Percentiles rank a stretch among this genome's conserved stretches.
Conservation (phyloP, 2,797 vertebrate genomes). For the Thalassophryne amazonica region DNA sequence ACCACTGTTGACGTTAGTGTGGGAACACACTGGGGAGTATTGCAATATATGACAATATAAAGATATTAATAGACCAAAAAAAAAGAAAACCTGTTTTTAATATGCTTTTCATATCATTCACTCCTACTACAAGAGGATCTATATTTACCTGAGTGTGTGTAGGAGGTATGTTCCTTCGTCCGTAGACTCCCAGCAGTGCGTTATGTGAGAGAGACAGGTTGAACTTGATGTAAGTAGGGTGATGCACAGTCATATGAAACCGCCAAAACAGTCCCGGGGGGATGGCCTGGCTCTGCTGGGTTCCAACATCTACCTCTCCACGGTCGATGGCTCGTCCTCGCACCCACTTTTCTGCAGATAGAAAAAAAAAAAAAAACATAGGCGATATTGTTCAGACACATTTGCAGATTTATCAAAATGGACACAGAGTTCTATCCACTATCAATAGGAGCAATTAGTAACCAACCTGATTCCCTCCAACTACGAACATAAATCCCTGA, state of each 20-base stretch:
- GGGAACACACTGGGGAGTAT: too few relatives aligned
- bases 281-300: constrained; percentile 91
- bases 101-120: too few relatives aligned
- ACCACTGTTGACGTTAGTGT: too few relatives aligned
- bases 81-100: too few relatives aligned
- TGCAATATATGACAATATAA: too few relatives aligned
- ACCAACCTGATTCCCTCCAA: constrained; percentile 41
- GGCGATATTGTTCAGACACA: constrained; percentile 10
- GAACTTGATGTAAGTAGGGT: constrained; percentile 93
- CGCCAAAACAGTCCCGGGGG: constrained; percentile 97
- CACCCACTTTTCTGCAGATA: constrained; percentile 81
- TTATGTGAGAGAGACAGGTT: constrained; percentile 93
- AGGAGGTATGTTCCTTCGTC: constrained; percentile 92
- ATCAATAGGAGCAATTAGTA: constrained; percentile 51
- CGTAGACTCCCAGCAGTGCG: constrained; percentile 92
- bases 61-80: too few relatives aligned
- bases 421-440: constrained; percentile 23
- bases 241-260: constrained; percentile 92
- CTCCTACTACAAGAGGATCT: too few relatives aligned
- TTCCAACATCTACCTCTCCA: constrained; percentile 91
- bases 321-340: constrained; percentile 91
- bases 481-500: constrained; percentile 50
- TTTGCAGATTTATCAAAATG: constrained; percentile 27
- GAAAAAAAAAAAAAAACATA: constrained; percentile 22
- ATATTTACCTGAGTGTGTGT: constrained; percentile 98